phyloP scores from a whole-genome alignment of 2,888 invertebrate genomes.

The Nasonovia ribisnigri region DNA sequence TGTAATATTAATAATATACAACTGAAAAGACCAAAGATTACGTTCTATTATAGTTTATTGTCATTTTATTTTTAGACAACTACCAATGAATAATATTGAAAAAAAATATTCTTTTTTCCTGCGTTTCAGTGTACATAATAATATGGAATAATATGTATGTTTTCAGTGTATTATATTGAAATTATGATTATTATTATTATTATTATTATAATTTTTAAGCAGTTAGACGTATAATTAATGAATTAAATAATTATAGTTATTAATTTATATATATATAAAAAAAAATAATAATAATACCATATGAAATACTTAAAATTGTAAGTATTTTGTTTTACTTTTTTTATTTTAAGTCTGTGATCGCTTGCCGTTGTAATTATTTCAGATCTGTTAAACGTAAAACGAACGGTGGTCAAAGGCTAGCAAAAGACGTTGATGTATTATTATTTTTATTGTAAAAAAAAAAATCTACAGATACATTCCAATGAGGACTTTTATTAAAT shows the following conservation, averaged over 20 bases:
- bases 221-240: constrained; percentile 32
- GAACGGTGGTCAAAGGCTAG: constrained; percentile 30
- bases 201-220: constrained; percentile 50
- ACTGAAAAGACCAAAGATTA: constrained; percentile 63
- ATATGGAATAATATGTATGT: constrained; percentile 41
- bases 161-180: constrained; percentile 58
- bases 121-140: constrained; percentile 44
- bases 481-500: not conserved
- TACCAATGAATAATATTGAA: constrained; percentile 31
- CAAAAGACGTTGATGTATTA: constrained; percentile 53
- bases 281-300: constrained; percentile 26
- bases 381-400: constrained; percentile 55
- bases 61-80: constrained; percentile 52
- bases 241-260: constrained; percentile 49
- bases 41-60: constrained; percentile 55
- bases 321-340: constrained; percentile 47
- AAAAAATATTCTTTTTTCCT: constrained; percentile 13
- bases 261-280: constrained; percentile 38
- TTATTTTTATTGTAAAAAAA: not conserved
- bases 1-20: constrained; percentile 39
- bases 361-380: constrained; percentile 29
- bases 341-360: constrained; percentile 27
- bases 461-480: constrained; percentile 46
- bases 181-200: constrained; percentile 49
- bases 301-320: constrained; percentile 48